phyloP scores from a whole-genome alignment of 2,888 invertebrate species.

The Patella pellucida region DNA sequence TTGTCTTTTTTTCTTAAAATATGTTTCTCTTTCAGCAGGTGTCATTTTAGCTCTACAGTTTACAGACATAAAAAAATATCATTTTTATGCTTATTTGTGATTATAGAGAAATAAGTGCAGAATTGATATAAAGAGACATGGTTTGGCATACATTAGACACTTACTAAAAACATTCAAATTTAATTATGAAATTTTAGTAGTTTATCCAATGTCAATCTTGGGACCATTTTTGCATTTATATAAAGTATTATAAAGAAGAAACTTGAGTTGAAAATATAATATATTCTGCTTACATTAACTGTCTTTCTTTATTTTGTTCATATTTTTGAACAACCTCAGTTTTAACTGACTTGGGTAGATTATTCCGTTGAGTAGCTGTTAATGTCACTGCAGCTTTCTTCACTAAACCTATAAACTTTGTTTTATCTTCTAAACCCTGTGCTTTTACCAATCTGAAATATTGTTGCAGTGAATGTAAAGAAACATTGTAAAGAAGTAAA shows the following conservation, averaged over 20 bases:
- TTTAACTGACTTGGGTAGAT: conserved; percentile 56
- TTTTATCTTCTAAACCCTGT: conserved; percentile 44
- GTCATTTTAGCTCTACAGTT: conserved; percentile 61
- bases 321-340: conserved; percentile 75
- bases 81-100: too few relatives aligned
- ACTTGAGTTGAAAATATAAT: too few relatives aligned
- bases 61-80: too few relatives aligned
- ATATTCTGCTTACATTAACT: conserved; percentile 55
- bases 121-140: too few relatives aligned
- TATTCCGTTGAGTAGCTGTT: conserved; percentile 53
- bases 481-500: too few relatives aligned
- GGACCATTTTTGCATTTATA: too few relatives aligned
- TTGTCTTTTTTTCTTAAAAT: conserved; percentile 52
- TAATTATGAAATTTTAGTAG: too few relatives aligned
- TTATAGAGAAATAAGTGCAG: too few relatives aligned
- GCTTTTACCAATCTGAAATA: conserved; percentile 45
- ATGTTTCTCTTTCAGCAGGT: conserved; percentile 58
- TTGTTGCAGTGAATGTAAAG: background rate
- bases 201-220: too few relatives aligned
- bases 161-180: too few relatives aligned
- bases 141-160: too few relatives aligned
- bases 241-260: too few relatives aligned
- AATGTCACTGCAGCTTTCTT: conserved; percentile 58
- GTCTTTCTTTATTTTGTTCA: conserved; percentile 69
- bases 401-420: conserved; percentile 42